phyloP scores from a whole-genome alignment of 2,797 vertebrate genomes.

The Rhabdomys pumilio region DNA sequence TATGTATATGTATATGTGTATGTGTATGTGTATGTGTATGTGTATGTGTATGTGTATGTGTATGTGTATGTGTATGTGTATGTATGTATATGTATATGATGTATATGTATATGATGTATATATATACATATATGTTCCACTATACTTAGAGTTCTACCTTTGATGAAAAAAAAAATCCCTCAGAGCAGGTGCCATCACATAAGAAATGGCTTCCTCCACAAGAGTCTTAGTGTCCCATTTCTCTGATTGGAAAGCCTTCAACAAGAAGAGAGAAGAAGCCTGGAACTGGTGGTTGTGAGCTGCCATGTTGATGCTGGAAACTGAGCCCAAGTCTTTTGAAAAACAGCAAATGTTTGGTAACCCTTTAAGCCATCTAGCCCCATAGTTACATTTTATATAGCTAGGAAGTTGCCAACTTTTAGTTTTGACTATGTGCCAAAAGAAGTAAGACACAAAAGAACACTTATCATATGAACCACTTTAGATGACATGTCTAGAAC shows the following conservation, averaged over 20 bases:
- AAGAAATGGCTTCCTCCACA: neutral
- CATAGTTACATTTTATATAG: too few relatives aligned
- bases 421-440: neutral
- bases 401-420: neutral
- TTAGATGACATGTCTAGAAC: rapidly evolving
- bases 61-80: rapidly evolving
- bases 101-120: too few relatives aligned
- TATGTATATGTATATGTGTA: too few relatives aligned
- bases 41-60: rapidly evolving
- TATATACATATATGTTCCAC: too few relatives aligned
- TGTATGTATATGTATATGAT: too few relatives aligned
- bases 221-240: neutral
- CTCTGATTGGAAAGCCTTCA: neutral
- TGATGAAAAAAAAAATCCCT: neutral
- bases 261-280: neutral
- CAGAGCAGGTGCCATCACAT: neutral
- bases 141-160: neutral
- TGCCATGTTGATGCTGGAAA: neutral
- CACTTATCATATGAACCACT: rapidly evolving
- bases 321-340: neutral
- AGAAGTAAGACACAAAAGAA: neutral
- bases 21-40: too few relatives aligned
- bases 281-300: neutral
- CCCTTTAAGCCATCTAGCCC: neutral
- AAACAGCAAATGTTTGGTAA: too few relatives aligned